A percentile compares a stretch with the other conserved stretches of the same genome.
Conservation (phyloP, 2,888 invertebrate species). For the Scelioninae gen. 1 region DNA sequence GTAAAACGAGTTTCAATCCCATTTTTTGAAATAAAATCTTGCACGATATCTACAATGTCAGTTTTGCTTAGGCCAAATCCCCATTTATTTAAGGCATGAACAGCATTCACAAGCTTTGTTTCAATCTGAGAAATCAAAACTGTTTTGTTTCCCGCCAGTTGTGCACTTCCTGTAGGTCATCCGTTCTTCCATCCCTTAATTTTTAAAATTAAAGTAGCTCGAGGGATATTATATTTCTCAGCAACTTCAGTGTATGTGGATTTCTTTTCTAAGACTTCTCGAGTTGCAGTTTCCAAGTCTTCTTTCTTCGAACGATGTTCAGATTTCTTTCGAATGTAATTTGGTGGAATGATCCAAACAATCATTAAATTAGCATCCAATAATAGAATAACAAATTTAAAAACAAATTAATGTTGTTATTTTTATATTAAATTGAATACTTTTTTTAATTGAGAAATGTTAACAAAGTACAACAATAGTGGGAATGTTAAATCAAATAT, state of each 20-base stretch:
- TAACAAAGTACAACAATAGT: too few relatives aligned
- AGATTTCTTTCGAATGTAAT: too few relatives aligned
- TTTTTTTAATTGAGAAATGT: too few relatives aligned
- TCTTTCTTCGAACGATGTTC: too few relatives aligned
- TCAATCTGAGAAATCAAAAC: conserved; percentile 9
- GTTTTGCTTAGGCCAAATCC: conserved; percentile 24
- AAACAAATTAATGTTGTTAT: too few relatives aligned
- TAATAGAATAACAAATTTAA: too few relatives aligned
- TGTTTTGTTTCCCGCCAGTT: conserved; percentile 2
- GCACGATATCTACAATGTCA: conserved; percentile 15
- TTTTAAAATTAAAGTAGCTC: conserved; percentile 14
- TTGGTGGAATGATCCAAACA: too few relatives aligned
- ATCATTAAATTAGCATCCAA: too few relatives aligned
- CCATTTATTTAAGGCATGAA: conserved; percentile 32
- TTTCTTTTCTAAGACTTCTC: too few relatives aligned
- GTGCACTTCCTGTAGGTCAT: background rate
- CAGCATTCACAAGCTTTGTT: background rate
- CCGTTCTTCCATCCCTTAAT: conserved; percentile 13
- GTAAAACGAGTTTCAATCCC: conserved; percentile 14
- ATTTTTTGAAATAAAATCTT: conserved; percentile 15
- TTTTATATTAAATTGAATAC: too few relatives aligned
- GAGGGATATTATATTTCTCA: background rate
- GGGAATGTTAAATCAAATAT: too few relatives aligned
- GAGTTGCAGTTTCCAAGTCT: too few relatives aligned
- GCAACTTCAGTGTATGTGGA: background rate